Evolutionary conservation across 1,140 invertebrate species (phyloP).

Genomic region (Galendromus occidentalis): DNA sequence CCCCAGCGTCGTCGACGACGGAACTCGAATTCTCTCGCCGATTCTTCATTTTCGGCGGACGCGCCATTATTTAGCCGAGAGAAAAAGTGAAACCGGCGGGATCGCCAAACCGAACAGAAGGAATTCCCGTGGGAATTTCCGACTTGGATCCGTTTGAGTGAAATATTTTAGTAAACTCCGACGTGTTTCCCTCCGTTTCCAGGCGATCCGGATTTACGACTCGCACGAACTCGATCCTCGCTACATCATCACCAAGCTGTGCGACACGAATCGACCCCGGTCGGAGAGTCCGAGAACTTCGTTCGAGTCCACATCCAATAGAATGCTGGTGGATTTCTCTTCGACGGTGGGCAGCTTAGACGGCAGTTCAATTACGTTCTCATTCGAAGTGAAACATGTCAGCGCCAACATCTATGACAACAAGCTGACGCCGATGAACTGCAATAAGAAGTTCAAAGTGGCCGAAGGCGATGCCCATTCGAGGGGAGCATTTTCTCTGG

Average conservation of each 20-base stretch:
- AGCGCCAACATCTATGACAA: conserved; percentile 13
- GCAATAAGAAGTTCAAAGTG: conserved; percentile 11
- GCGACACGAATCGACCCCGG: conserved; percentile 20
- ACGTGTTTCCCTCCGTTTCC: too few relatives aligned
- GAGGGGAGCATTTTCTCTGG: conserved; percentile 11
- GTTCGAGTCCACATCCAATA: conserved; percentile 18
- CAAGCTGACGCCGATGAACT: conserved; percentile 11
- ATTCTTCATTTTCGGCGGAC: too few relatives aligned
- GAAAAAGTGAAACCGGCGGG: too few relatives aligned
- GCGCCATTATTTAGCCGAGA: too few relatives aligned
- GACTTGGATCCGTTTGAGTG: too few relatives aligned
- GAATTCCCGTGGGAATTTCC: too few relatives aligned
- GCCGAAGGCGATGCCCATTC: not conserved
- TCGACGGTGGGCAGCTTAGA: conserved; percentile 19
- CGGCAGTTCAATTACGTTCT: conserved; percentile 20
- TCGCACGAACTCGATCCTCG: conserved; percentile 17
- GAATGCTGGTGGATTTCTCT: conserved; percentile 19
- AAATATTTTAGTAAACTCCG: too few relatives aligned
- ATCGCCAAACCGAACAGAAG: too few relatives aligned
- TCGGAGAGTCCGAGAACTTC: conserved; percentile 14
- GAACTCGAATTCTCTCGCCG: too few relatives aligned
- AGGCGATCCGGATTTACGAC: conserved; percentile 14
- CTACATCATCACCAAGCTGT: conserved; percentile 20
- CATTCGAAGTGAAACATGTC: conserved; percentile 20
- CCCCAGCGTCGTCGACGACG: too few relatives aligned